A percentile compares a stretch with the other conserved stretches of the same genome.
These are phyloP conservation scores for Thalassaphorura encarpata DNA, from an alignment of 1,140 invertebrate genomes.

Conservation along the genomic window DNA sequence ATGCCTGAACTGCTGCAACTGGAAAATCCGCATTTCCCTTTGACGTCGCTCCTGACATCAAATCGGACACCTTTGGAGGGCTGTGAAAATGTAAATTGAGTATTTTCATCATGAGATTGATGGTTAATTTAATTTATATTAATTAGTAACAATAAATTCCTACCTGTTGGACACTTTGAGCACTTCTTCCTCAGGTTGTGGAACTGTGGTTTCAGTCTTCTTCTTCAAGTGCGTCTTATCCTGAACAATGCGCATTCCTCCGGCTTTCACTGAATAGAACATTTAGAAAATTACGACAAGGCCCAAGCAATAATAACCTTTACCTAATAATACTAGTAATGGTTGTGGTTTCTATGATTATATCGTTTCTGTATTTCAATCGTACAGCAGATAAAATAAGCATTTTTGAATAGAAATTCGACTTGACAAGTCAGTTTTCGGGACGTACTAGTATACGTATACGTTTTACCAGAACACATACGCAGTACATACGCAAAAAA, in stretches of 20 bases:
- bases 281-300: background rate
- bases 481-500: too few species aligned
- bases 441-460: too few species aligned
- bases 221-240: slow-evolving; percentile 59
- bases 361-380: too few species aligned
- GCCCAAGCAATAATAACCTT: background rate
- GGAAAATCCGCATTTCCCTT: slow-evolving; percentile 78
- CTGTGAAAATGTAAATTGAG: slow-evolving; percentile 37
- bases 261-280: slow-evolving; percentile 64
- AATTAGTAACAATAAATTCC: slow-evolving; percentile 2
- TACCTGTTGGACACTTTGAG: slow-evolving; percentile 42
- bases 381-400: too few species aligned
- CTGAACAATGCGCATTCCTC: slow-evolving; percentile 82
- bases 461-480: too few species aligned
- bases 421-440: too few species aligned
- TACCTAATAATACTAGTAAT: background rate
- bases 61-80: slow-evolving; percentile 56
- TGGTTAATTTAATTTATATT: too few species aligned
- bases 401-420: too few species aligned
- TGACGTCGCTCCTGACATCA: slow-evolving; percentile 60
- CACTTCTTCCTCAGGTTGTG: slow-evolving; percentile 34
- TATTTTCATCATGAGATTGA: background rate
- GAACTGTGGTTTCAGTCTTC: slow-evolving; percentile 36
- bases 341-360: too few species aligned
- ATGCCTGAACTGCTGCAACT: slow-evolving; percentile 68